A percentile compares a stretch with the other conserved stretches of the same genome.
Evolutionary conservation across 2,113 vertebrate species (phyloP).

Genomic region (Elephas maximus): DNA sequence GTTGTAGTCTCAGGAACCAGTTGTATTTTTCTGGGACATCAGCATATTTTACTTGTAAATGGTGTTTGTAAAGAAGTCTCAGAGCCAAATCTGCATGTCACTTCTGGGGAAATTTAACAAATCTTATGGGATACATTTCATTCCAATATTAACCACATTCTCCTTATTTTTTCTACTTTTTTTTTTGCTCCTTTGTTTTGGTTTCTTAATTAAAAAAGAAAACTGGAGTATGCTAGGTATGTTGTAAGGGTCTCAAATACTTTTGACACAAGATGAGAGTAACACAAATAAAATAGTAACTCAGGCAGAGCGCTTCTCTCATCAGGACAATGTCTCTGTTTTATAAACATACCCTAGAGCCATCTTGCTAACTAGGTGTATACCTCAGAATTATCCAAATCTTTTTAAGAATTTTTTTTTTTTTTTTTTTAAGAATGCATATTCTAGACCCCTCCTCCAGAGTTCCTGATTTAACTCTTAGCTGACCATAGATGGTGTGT

Average conservation of each 20-base stretch:
- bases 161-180: neutral
- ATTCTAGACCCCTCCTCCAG: neutral
- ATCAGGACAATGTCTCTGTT: neutral
- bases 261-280: neutral
- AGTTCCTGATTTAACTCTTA: conserved; percentile 34
- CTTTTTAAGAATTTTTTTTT: neutral
- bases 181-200: neutral
- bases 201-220: neutral
- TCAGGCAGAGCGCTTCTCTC: neutral
- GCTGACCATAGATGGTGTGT: neutral
- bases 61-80: neutral
- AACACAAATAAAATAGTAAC: conserved; percentile 18
- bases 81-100: neutral
- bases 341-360: neutral
- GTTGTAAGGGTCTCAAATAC: neutral
- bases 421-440: neutral
- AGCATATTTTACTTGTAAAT: neutral
- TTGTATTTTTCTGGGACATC: neutral
- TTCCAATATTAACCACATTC: neutral
- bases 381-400: neutral
- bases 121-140: neutral
- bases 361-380: neutral
- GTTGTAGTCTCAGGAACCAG: neutral
- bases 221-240: neutral
- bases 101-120: neutral